Evolutionary conservation across 2,797 vertebrate species (phyloP).

Genomic region (Neomorphus geoffroyi): DNA sequence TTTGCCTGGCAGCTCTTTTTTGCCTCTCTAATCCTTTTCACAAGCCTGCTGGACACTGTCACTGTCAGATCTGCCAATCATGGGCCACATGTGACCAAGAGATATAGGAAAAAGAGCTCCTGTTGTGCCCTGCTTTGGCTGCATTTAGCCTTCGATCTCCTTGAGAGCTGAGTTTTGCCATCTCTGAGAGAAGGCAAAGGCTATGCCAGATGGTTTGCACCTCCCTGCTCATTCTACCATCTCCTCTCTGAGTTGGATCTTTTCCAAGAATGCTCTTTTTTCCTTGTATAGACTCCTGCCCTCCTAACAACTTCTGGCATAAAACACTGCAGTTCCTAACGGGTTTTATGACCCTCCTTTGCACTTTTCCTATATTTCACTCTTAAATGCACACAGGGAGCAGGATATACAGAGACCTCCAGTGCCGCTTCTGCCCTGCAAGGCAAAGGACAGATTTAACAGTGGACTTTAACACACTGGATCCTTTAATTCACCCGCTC

Average conservation of each 20-base stretch:
- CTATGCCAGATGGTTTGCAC: background rate
- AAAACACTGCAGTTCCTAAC: background rate
- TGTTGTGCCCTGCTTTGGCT: background rate
- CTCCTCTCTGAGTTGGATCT: background rate
- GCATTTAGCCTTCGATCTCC: background rate
- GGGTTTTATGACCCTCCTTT: background rate
- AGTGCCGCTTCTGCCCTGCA: background rate
- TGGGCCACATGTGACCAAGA: background rate
- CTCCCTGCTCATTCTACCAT: background rate
- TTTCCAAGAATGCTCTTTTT: constrained; percentile 22
- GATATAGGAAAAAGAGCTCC: background rate
- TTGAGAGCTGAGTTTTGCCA: background rate
- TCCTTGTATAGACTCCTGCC: background rate
- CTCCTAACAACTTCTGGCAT: background rate
- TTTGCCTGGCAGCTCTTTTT: background rate
- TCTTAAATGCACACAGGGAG: background rate
- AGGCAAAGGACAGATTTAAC: background rate
- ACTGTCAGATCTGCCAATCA: accelerated
- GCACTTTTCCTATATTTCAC: background rate
- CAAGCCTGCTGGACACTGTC: background rate
- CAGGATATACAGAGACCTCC: background rate
- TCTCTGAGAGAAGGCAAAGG: background rate
- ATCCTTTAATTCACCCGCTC: background rate
- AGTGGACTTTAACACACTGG: background rate
- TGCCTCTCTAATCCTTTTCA: background rate